These are phyloP conservation scores for Trachelus troglodyta DNA, from an alignment of 2,888 invertebrate species.

Conservation along the genomic window DNA sequence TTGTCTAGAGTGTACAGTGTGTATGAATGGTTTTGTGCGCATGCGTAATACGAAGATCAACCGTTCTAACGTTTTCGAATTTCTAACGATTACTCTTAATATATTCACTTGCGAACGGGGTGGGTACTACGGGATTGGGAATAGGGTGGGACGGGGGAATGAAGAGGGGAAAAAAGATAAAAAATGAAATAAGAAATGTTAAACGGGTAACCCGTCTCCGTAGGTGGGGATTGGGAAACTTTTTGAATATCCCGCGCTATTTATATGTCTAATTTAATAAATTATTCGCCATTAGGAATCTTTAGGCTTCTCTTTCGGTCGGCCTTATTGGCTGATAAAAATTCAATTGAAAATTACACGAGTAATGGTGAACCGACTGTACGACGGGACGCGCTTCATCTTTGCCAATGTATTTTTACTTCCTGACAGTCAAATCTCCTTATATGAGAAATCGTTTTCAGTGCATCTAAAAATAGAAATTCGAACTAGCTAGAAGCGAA, in stretches of 20 bases:
- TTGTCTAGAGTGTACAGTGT: neutral
- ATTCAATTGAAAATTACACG: no score
- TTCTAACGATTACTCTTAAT: conserved; percentile 32
- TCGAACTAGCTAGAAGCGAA: neutral
- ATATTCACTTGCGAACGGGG: conserved; percentile 43
- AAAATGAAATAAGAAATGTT: no score
- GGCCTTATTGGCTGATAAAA: no score
- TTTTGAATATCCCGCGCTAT: conserved; percentile 15
- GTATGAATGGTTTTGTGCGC: no score
- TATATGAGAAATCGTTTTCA: no score
- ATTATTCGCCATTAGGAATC: conserved; percentile 30
- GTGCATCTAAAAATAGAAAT: no score
- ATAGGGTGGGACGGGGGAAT: conserved; percentile 6
- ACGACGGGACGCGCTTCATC: no score
- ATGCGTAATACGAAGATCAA: neutral
- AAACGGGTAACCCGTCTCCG: no score
- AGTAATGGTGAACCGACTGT: no score
- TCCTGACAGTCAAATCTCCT: no score
- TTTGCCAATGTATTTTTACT: no score
- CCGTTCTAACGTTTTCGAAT: conserved; percentile 25
- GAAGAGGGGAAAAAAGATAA: neutral
- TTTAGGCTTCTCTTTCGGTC: conserved; percentile 24
- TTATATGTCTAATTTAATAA: conserved; percentile 40
- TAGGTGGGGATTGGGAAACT: neutral
- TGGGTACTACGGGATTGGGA: neutral